Percentiles rank a stretch among this genome's conserved stretches.
These are phyloP conservation scores for Chrysoperla carnea DNA, from an alignment of 1,140 invertebrate species.

Conservation along the genomic window DNA sequence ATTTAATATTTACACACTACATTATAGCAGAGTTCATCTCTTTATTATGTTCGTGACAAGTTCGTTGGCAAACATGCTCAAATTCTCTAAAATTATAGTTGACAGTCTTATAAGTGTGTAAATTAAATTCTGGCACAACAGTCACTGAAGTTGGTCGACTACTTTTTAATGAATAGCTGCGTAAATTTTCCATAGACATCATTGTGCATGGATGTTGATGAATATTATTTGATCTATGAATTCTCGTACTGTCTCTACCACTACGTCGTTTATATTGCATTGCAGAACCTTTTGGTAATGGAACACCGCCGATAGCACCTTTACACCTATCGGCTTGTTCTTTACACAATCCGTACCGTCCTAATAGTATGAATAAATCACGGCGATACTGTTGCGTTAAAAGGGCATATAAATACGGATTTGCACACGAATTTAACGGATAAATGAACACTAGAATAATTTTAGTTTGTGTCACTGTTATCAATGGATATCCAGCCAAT, in stretches of 20 bases:
- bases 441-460: conserved; percentile 82
- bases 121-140: too few relatives aligned
- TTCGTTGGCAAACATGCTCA: too few relatives aligned
- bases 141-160: too few relatives aligned
- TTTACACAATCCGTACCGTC: conserved; percentile 38
- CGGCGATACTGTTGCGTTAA: conserved; percentile 71
- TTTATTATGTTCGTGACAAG: too few relatives aligned
- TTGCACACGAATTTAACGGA: conserved; percentile 81
- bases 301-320: conserved; percentile 15
- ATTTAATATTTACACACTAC: too few relatives aligned
- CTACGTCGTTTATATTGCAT: conserved; percentile 10
- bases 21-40: too few relatives aligned
- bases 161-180: too few relatives aligned
- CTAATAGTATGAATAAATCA: conserved; percentile 52
- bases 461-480: conserved; percentile 73
- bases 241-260: conserved; percentile 2
- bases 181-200: too few relatives aligned
- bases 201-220: too few relatives aligned
- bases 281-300: conserved; percentile 12
- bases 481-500: conserved; percentile 55
- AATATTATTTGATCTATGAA: too few relatives aligned
- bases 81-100: too few relatives aligned
- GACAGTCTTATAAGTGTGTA: too few relatives aligned
- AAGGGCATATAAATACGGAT: conserved; percentile 82
- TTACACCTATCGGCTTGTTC: conserved; percentile 12